phyloP scores from a whole-genome alignment of 2,113 vertebrate species.

The Cervus canadensis region DNA sequence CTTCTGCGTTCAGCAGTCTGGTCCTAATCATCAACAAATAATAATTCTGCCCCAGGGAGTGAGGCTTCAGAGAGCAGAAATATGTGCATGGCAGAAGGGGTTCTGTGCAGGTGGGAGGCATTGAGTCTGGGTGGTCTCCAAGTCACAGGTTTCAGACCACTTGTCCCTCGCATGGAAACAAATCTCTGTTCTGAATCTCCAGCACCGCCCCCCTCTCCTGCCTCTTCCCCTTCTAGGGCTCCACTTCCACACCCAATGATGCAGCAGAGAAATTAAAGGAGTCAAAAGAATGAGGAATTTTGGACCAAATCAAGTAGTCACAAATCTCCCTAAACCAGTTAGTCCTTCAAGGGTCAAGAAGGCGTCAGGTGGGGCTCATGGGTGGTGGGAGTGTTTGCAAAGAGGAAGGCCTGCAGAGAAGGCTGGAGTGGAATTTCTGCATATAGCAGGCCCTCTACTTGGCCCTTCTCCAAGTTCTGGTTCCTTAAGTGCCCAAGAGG shows the following conservation, averaged over 20 bases:
- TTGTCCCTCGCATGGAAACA: background rate
- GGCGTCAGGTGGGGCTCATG: background rate
- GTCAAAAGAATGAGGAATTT: background rate
- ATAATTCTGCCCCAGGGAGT: background rate
- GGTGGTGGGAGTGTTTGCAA: background rate
- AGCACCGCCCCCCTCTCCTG: background rate
- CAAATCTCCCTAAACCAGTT: background rate
- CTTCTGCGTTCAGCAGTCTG: background rate
- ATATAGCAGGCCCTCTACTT: background rate
- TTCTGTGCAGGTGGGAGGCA: background rate
- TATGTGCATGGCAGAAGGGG: background rate
- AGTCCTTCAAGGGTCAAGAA: background rate
- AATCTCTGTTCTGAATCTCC: background rate
- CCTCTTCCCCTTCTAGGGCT: background rate
- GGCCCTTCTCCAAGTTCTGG: background rate
- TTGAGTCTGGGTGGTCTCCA: slow-evolving; percentile 14
- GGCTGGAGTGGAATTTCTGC: background rate
- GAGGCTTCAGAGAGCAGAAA: background rate
- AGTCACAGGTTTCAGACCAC: background rate
- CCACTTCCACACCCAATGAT: background rate
- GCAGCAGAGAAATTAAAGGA: background rate
- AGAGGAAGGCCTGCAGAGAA: background rate
- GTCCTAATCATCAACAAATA: background rate
- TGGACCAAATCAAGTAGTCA: background rate
- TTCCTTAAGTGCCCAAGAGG: background rate